Conservation (phyloP, 2,888 invertebrate species). For the Aradus depressus region DNA sequence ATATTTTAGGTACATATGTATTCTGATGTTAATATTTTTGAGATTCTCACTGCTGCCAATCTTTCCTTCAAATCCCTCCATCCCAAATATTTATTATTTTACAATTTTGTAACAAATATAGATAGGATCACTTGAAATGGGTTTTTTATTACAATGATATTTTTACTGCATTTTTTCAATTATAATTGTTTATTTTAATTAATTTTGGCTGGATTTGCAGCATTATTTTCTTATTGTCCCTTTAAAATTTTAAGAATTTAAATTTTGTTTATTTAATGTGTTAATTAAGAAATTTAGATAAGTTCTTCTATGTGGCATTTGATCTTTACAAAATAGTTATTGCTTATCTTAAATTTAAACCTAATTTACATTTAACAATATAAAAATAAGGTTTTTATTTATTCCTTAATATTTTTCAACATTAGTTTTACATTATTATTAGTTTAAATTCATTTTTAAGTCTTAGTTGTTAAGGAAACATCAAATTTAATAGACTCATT, state of each 20-base stretch:
- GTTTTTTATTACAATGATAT: no score
- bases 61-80: slow-evolving; percentile 15
- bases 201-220: background rate
- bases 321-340: slow-evolving; percentile 11
- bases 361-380: no score
- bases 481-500: no score
- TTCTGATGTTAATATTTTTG: slow-evolving; percentile 14
- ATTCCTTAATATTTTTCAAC: no score
- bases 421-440: no score
- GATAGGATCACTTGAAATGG: slow-evolving; percentile 5
- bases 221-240: background rate
- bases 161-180: no score
- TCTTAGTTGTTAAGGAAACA: no score
- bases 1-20: slow-evolving; percentile 14
- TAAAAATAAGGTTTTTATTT: no score
- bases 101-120: slow-evolving; percentile 7
- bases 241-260: background rate
- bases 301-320: slow-evolving; percentile 10
- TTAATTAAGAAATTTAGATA: background rate
- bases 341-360: no score
- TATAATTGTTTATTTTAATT: slow-evolving; percentile 2
- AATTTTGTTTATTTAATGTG: background rate
- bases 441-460: no score
- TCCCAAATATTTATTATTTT: slow-evolving; percentile 10
- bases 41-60: slow-evolving; percentile 27